Evolutionary conservation across 2,888 invertebrate species (phyloP), one percentile per base, ranked within the genome.

Genomic region (Drosophila emarginata): DNA sequence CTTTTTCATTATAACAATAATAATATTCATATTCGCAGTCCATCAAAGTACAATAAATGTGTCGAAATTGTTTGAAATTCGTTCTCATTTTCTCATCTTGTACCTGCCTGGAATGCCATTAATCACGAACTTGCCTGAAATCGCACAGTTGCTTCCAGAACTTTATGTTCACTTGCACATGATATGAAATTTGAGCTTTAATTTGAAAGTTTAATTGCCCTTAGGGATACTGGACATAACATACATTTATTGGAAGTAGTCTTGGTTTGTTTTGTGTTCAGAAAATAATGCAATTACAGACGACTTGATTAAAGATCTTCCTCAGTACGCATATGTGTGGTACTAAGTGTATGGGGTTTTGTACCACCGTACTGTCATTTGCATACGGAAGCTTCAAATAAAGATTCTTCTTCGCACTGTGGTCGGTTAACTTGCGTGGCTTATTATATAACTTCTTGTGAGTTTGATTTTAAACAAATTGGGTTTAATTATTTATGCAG

Each of bases 381-480:
- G 87, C 81, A 82, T 88, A 82, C 87, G 81, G 81, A 82, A 82
- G 81, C 87, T 87, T 63, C 23, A 40, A 37, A 57, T n/a, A 36
- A 18, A 57, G 39, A 58, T 14, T 45, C 57, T 63, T 37, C 57
- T 56, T 56, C 40, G 64, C 37, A 64, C 73, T 67, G 58, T 40
- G 36, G 32, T 23, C 57, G 18, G 26, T 9, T 28, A 26, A 45
- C 57, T 45, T 65, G 65, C 73, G 73, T 59, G 66, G 70, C 70
- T 70, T 28, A 56, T 69, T 69, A 39, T 36, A 23, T n/a, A 11
- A 39, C 12, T 53, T 64, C 50, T 58, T 39, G 23, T 23, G 36
- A 15, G 4, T 9, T 58, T 53, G 58, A 15, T 64, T 64, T 56
- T 60, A 23, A 40, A 59, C 70, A 40, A 73, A 73, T 73, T 65